These are phyloP conservation scores for Acrocephalus arundinaceus DNA, from an alignment of 2,113 vertebrate genomes.

Conservation along the genomic window DNA sequence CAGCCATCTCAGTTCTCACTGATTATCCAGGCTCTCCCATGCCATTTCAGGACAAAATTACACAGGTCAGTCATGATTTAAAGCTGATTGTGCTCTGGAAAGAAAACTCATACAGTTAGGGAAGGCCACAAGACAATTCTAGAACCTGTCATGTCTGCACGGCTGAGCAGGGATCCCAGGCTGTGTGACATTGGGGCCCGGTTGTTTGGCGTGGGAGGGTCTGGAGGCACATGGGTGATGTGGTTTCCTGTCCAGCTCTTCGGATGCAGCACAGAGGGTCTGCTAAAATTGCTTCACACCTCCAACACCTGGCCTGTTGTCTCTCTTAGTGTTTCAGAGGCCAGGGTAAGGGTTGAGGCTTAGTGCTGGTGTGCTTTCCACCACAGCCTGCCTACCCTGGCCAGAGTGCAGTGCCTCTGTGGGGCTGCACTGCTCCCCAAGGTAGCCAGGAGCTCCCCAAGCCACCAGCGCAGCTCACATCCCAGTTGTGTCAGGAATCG, in stretches of 20 bases:
- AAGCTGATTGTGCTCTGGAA: not conserved
- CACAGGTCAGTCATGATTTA: not conserved
- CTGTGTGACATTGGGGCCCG: rapidly evolving
- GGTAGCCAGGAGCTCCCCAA: not conserved
- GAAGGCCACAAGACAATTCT: not conserved
- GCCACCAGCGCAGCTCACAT: not conserved
- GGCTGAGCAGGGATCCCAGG: not conserved
- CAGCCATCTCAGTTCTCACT: not conserved
- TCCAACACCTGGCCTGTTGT: not conserved
- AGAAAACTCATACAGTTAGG: not conserved
- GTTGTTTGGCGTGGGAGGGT: rapidly evolving
- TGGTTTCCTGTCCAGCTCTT: not conserved
- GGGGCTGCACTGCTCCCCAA: not conserved
- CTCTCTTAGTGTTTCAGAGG: not conserved
- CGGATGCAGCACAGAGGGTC: not conserved
- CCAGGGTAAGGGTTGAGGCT: not conserved
- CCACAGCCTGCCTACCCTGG: rapidly evolving
- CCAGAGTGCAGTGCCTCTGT: not conserved
- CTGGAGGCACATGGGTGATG: rapidly evolving
- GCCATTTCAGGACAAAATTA: not conserved
- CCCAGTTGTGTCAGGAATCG: not conserved
- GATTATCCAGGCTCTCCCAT: not conserved
- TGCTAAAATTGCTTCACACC: not conserved
- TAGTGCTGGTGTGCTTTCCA: rapidly evolving
- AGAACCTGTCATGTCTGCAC: not conserved